A percentile compares a stretch with the other conserved stretches of the same genome.
phyloP scores from a whole-genome alignment of 2,113 vertebrate species.

The Mungos mungo region DNA sequence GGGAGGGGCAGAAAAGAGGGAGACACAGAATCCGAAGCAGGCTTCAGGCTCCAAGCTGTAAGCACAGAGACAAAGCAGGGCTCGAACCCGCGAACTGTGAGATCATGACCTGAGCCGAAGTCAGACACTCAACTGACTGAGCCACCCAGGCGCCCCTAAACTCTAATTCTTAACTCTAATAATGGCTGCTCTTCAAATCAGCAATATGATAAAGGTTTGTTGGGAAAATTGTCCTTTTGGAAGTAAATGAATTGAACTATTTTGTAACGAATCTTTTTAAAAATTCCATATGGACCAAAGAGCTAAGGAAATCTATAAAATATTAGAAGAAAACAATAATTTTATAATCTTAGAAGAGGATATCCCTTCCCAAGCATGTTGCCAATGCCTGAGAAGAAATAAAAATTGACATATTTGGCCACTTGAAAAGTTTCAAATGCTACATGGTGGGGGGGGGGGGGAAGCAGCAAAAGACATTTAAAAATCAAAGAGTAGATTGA shows the following conservation, averaged over 20 bases:
- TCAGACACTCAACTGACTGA: too few species aligned
- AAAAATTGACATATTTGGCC: neutral
- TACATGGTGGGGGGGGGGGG: neutral
- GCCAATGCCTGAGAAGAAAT: neutral
- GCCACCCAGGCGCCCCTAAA: neutral
- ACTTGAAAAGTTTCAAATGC: neutral
- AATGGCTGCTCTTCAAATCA: neutral
- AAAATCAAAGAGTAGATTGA: neutral
- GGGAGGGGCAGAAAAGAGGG: too few species aligned
- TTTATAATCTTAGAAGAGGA: neutral
- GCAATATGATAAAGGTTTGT: neutral
- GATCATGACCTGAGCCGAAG: too few species aligned
- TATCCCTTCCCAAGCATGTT: neutral
- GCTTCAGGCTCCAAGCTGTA: too few species aligned
- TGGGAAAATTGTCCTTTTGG: neutral
- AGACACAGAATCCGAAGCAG: too few species aligned
- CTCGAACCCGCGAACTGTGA: too few species aligned
- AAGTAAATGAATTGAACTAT: neutral
- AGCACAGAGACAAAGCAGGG: too few species aligned
- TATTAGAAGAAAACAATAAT: neutral
- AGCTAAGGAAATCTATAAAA: neutral
- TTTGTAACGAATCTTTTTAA: constrained; percentile 22
- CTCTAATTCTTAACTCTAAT: neutral
- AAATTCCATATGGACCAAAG: neutral
- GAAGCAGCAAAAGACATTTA: neutral